phyloP scores from a whole-genome alignment of 2,113 vertebrate species.

The Semnopithecus entellus region DNA sequence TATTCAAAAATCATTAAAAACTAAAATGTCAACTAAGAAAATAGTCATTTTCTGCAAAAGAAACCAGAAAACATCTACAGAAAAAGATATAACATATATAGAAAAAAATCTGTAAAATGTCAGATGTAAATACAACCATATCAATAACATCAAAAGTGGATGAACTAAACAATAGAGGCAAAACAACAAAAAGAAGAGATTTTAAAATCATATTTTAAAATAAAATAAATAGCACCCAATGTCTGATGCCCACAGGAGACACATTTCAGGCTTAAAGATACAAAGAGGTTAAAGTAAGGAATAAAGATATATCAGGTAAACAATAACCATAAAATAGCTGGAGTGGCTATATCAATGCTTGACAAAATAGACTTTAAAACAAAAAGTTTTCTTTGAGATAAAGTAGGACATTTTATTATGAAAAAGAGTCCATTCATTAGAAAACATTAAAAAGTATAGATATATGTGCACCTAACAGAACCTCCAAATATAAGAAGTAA shows the following conservation, averaged over 20 bases:
- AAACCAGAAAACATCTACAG: neutral
- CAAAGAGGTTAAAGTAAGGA: neutral
- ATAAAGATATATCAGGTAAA: neutral
- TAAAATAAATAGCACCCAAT: neutral
- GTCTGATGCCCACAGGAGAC: no score
- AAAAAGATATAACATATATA: neutral
- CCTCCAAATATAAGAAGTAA: neutral
- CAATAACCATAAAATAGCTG: neutral
- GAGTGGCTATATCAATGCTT: neutral
- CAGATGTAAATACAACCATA: no score
- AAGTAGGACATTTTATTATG: neutral
- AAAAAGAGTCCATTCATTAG: neutral
- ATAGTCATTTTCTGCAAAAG: neutral
- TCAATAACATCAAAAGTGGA: neutral
- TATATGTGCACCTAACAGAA: neutral
- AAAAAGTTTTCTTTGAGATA: neutral
- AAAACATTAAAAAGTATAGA: neutral
- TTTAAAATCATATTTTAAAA: neutral
- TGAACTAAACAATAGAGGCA: neutral
- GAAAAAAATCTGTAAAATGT: neutral
- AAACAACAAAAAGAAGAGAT: neutral
- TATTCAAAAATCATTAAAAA: neutral
- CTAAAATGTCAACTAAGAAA: neutral
- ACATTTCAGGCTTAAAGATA: neutral
- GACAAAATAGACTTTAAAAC: neutral